Base-by-base conservation (phyloP, 2,888 invertebrate species). In the Aphidoletes aphidimyza region DNA sequence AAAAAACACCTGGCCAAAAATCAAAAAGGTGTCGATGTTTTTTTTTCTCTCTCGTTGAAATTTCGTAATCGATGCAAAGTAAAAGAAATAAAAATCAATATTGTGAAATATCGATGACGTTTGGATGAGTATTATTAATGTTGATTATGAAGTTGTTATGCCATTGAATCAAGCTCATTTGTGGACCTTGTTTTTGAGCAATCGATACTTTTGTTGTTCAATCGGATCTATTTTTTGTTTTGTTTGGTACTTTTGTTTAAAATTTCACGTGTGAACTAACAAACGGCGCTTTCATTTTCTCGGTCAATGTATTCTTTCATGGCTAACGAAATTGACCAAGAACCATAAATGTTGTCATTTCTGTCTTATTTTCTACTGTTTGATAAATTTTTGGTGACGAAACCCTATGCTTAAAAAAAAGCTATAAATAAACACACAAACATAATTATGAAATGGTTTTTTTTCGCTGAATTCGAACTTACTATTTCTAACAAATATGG, bases 1-100 rank as follows among this genome's bases (percentile, higher is more conserved):
- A n/a, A 26, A 54, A n/a, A n/a, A n/a, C n/a, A n/a, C n/a, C n/a
- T n/a, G n/a, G 54, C 54, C 22, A 22, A 17, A 26, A 54, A 54
- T 54, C 54, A 54, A 54, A 22, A 26, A 11, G 2, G 22, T 5
- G 5, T 54, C 22, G n/a, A 3, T 11, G n/a, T 54, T 3, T 3
- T 54, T 54, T n/a, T 54, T 11, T 54, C 3, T 26, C 3, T 26
- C n/a, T 26, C 17, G 3, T 5, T 3, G 3, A 5, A 5, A 22
- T 54, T 54, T 54, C 26, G 54, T 11, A 54, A 54, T 54, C 54
- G 22, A 54, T 54, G 26, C 22, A 54, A 54, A 54, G 54, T 26
- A 54, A 54, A 54, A 54, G 54, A 34, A n/a, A n/a, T n/a, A n/a
- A n/a, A 30, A 69, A 69, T 30, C 69, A 69, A 69, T 69, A 69